Percentiles rank a stretch among this genome's conserved stretches.
phyloP scores from a whole-genome alignment of 92 coral and sea anemone species.

The Meandrina meandrites region DNA sequence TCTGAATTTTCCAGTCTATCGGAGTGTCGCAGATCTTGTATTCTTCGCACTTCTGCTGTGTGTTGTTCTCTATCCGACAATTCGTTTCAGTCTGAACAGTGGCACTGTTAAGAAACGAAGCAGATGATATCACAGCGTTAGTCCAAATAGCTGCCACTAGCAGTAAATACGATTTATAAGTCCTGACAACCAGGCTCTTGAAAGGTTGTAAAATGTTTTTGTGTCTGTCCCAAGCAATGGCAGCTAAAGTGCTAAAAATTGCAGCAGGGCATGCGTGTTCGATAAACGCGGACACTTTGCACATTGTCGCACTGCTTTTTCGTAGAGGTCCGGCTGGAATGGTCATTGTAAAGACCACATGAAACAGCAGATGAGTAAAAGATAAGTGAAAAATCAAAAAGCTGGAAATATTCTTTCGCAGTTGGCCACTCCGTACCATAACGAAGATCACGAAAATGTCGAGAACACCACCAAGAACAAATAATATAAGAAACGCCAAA shows the following conservation, averaged over 20 bases:
- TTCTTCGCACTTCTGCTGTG: background rate
- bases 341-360: background rate
- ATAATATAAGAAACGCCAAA: background rate
- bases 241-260: conserved; percentile 39
- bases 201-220: conserved; percentile 42
- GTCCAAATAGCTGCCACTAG: conserved; percentile 17
- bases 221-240: conserved; percentile 49
- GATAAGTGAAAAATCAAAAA: background rate
- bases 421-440: background rate
- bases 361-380: conserved; percentile 1
- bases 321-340: background rate
- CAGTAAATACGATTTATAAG: background rate
- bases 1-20: conserved; percentile 1
- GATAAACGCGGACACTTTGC: background rate
- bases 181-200: background rate
- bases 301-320: background rate
- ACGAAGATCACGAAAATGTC: conserved; percentile 6
- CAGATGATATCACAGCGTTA: conserved; percentile 18
- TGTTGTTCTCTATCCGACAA: conserved; percentile 3
- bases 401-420: background rate
- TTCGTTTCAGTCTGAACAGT: background rate
- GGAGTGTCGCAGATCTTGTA: background rate
- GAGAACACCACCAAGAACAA: background rate
- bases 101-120: background rate
- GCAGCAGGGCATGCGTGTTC: conserved; percentile 15